phyloP scores from a whole-genome alignment of 2,113 vertebrate genomes.

The Bubo blakistoni region DNA sequence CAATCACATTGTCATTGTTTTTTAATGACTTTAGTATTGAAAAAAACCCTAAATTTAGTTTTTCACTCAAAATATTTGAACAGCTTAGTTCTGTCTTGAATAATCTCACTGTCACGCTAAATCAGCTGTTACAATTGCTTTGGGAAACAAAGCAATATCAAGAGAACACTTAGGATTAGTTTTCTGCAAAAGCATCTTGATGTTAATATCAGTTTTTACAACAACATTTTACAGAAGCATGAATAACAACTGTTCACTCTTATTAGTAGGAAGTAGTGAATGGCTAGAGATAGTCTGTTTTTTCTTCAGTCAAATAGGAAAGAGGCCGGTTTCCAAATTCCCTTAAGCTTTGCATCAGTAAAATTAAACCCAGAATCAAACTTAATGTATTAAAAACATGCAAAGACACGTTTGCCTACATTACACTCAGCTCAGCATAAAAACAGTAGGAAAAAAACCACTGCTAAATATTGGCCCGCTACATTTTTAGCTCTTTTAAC shows the following conservation, averaged over 20 bases:
- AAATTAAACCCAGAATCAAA: constrained; percentile 7
- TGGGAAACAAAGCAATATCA: neutral
- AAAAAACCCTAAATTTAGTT: neutral
- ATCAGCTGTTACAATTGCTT: neutral
- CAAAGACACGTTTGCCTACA: neutral
- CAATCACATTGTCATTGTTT: neutral
- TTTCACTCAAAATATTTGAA: neutral
- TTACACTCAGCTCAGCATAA: neutral
- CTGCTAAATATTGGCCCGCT: neutral
- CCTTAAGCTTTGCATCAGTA: neutral
- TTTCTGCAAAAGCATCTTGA: neutral
- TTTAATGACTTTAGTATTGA: neutral
- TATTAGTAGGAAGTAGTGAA: neutral
- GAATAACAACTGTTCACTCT: neutral
- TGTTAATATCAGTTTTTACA: neutral
- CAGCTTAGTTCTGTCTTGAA: neutral
- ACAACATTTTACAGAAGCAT: neutral
- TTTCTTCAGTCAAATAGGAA: neutral
- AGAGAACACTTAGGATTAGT: neutral
- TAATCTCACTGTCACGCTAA: neutral
- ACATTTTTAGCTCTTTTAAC: neutral
- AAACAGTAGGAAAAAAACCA: neutral
- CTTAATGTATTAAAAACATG: neutral
- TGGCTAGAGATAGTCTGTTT: neutral
- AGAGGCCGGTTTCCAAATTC: neutral